Evolutionary conservation across 2,113 vertebrate species (phyloP), one percentile per base, ranked within the genome.

Genomic region (Genyomyrus donnyi): DNA sequence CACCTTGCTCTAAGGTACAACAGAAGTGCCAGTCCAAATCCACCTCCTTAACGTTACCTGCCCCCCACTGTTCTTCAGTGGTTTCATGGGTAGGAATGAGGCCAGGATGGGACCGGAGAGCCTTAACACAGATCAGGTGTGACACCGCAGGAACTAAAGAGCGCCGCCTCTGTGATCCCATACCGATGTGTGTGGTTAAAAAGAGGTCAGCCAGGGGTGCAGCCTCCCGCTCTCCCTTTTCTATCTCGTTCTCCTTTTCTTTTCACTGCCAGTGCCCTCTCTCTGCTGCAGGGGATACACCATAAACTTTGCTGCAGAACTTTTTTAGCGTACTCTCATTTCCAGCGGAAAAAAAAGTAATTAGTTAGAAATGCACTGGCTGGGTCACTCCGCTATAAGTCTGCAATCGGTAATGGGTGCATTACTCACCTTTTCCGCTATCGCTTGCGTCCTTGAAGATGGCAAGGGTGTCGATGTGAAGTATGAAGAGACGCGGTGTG

Each of bases 241-340:
- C 45, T 5, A 56, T 21, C 45, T 85, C 10, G 13, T n/a, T 49
- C 48, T 52, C 46, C 19, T 35, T 86, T 27, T 50, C 46, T 19
- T 48, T 7, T 31, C 46, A 8, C 10, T 84, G 35, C 49, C 49
- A 70, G 3, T n/a, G 50, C 46, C 27, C 48, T 10, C 49, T 53
- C 70, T 17, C 3, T 70, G 49, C 50, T 83, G n/a, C 31, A 42
- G 74, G 21, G 31, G 31, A 35, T 42, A 83, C 27, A 39, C 21
- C 17, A 52, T 42, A 84, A 89, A 53, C 66, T 84, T 83, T 89
- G 49, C 88, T 52, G 74, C 31, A 49, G 77, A 89, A 89, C 74
- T 89, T 89, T 80, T 50, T 87, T 50, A 80, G 77, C 52, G 17
- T 49, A 89, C 24, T 84, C 88, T 89, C 48, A 80, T 89, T 52